Base-by-base conservation (phyloP, 2,888 invertebrate genomes). In the Muschampia plurimacula region DNA sequence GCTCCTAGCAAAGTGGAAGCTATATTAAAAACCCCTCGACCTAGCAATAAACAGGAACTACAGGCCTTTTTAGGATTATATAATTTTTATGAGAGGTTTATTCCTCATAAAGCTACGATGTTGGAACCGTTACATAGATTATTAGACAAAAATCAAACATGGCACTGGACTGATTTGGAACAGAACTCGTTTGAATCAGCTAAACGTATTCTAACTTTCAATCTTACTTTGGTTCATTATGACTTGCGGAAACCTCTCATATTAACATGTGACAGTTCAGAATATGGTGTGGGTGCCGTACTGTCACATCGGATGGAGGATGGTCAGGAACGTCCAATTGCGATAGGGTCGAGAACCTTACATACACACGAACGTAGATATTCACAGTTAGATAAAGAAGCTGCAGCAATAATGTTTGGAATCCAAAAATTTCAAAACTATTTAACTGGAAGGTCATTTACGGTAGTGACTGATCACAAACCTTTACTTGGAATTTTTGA, bases 21-120 rank as follows among this genome's bases (percentile, higher is more conserved):
- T 28, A 69, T 75, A 67, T 59, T 74, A 32, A 76, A 76, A n/a
- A 69, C 78, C 8, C 71, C 67, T 3, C 55, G 63, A 57, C 76
- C 79, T 39, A 63, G 59, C n/a, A 74, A 78, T 55, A 76, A 71
- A 65, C 59, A 76, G 52, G 46, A 72, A 36, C 55, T 80, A 9
- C 69, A 74, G 28, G 77, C 80, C 5, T 81, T 80, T 67, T 66
- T 79, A 8, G 80, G 78, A 1, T 52, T 81, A 6, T 77, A 77
- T 41, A 81, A 80, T 65, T 81, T 80, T 57, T 80, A 80, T 67
- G 77, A 80, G 57, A 74, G 77, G 44, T 78, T 79, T 70, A 64
- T 79, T 9, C 78, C 76, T n/a, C 74, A 76, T 13, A 77, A 79
- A 62, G 74, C 79, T 9, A 75, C 77, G 4, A 13, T 78, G 5